Conservation (phyloP, 2,888 invertebrate species). For the Philopedon plagiatum region DNA sequence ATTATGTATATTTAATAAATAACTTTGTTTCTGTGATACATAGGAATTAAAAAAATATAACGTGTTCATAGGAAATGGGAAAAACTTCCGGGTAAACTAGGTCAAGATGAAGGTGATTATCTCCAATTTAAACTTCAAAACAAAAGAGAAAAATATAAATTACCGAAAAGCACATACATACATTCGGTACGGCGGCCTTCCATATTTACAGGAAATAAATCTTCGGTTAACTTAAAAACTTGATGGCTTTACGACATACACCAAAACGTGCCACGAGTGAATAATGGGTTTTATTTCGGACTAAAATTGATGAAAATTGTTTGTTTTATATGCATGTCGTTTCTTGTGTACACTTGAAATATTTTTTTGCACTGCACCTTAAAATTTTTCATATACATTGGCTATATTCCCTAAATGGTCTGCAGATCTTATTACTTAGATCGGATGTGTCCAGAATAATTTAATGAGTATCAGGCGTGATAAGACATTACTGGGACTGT, state of each 20-base stretch:
- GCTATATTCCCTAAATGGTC: no score
- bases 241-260: slow-evolving; percentile 33
- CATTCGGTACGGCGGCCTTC: slow-evolving; percentile 3
- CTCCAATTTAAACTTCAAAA: slow-evolving; percentile 5
- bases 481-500: no score
- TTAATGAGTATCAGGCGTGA: no score
- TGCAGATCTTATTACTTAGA: no score
- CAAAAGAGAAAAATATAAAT: slow-evolving; percentile 12
- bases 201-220: slow-evolving; percentile 33
- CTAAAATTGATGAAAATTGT: slow-evolving; percentile 24
- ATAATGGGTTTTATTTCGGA: slow-evolving; percentile 20
- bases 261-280: slow-evolving; percentile 22
- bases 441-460: no score
- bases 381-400: not conserved
- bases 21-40: no score
- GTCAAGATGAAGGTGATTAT: not conserved
- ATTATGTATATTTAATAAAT: no score
- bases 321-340: slow-evolving; percentile 21
- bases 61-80: no score
- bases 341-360: not conserved
- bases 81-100: not conserved
- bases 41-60: no score
- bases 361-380: not conserved
- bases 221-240: slow-evolving; percentile 23
- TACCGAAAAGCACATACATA: slow-evolving; percentile 15